Percentiles rank a stretch among this genome's conserved stretches.
phyloP scores from a whole-genome alignment of 2,113 vertebrate genomes.

The Apodemus sylvaticus region DNA sequence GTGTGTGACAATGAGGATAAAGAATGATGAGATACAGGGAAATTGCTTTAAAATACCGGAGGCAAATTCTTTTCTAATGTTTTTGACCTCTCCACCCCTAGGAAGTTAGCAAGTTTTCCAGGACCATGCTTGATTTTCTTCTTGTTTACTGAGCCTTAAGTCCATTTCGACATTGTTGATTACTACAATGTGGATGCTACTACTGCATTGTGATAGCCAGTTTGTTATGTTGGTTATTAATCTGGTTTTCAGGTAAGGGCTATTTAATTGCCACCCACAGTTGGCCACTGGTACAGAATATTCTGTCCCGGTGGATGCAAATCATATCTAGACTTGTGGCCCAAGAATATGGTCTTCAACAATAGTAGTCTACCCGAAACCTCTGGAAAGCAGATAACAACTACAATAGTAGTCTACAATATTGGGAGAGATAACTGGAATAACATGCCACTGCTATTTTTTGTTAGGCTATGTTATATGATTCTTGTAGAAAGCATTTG shows the following conservation, averaged over 20 bases:
- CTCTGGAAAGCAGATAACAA: not conserved
- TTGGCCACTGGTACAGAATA: not conserved
- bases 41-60: not conserved
- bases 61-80: not conserved
- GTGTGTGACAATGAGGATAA: not conserved
- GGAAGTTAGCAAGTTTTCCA: not conserved
- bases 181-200: not conserved
- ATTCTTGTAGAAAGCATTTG: not conserved
- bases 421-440: not conserved
- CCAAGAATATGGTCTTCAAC: not conserved
- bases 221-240: not conserved
- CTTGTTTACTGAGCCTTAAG: not conserved
- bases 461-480: not conserved
- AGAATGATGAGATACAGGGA: not conserved
- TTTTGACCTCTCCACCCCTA: not conserved
- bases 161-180: not conserved
- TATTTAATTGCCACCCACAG: not conserved
- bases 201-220: not conserved
- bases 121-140: not conserved
- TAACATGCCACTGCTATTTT: not conserved
- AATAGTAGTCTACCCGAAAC: not conserved
- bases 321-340: not conserved
- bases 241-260: not conserved
- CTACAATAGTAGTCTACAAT: not conserved
- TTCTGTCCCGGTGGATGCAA: not conserved